A percentile compares a stretch with the other conserved stretches of the same genome.
phyloP scores from a whole-genome alignment of 2,113 vertebrate species.

The Ophiodon elongatus region DNA sequence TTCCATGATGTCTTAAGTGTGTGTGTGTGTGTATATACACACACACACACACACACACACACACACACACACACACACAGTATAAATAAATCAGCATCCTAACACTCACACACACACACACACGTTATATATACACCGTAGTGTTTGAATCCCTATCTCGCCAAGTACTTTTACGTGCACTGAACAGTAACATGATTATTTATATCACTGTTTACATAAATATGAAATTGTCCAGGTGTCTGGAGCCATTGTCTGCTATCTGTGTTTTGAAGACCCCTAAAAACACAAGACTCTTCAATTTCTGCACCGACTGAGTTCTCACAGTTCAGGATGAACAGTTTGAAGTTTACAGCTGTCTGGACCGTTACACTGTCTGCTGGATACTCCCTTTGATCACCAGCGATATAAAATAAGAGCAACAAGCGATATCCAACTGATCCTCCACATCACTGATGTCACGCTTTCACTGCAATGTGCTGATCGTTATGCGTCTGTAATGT shows the following conservation, averaged over 20 bases:
- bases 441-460: background rate
- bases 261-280: background rate
- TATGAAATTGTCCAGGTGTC: background rate
- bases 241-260: background rate
- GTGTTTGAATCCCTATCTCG: no score
- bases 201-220: background rate
- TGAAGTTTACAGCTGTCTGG: constrained; percentile 3
- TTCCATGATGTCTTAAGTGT: no score
- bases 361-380: background rate
- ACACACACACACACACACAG: no score
- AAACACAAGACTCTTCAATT: background rate
- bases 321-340: background rate
- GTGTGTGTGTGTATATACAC: no score
- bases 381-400: background rate
- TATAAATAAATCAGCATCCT: no score
- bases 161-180: background rate
- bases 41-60: no score
- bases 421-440: background rate
- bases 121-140: no score
- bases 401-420: background rate
- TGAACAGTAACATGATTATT: background rate
- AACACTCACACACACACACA: no score
- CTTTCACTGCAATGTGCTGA: background rate
- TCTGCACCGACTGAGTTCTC: background rate
- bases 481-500: background rate